Evolutionary conservation across 1,140 invertebrate genomes (phyloP), one percentile per base, ranked within the genome.

Genomic region (Fopius arisanus): DNA sequence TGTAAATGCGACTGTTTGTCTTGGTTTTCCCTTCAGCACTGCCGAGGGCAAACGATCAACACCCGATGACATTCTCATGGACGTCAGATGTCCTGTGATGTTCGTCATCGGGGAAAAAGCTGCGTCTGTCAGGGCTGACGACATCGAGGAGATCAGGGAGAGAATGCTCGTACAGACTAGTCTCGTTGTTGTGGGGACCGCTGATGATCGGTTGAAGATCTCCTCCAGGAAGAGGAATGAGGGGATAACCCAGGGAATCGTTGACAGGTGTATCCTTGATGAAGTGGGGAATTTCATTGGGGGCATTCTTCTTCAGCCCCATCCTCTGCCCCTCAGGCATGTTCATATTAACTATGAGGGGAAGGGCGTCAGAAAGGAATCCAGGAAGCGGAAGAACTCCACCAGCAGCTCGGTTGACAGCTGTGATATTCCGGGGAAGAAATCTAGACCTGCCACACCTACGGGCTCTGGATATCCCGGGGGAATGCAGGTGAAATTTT

Each of bases 81-180:
- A 95, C 75, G 89, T 93, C 41, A 90, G 91, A 77, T 92, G 91
- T 54, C 94, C 95, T 0, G 92, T 94, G 7, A 86, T 96, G 76
- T 96, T 96, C 88, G 90, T 96, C 0, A 91, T 95, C 76, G 95
- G 95, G 2, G 93, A 96, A 81, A 91, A 93, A 83, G 90, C 94
- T 0, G 90, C 88, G 85, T 82, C 82, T 67, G 89, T 84, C 65
- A 91, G 91, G 23, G 85, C 92, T 33, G 94, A 95, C 78, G 93
- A 94, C 81, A 88, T 97, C 68, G 95, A 96, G 83, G 91, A 94
- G 67, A 82, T 96, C 9, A 85, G 95, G 6, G 90, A 94, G 79
- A 90, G 90, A 65, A 93, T 96, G 91, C 87, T 91, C 73, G 92
- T 93, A 0, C 93, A 95, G 80, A 94, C 93, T 0, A 92, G 92